Evolutionary conservation across 2,113 vertebrate genomes (phyloP).

Genomic region (Daboia siamensis): DNA sequence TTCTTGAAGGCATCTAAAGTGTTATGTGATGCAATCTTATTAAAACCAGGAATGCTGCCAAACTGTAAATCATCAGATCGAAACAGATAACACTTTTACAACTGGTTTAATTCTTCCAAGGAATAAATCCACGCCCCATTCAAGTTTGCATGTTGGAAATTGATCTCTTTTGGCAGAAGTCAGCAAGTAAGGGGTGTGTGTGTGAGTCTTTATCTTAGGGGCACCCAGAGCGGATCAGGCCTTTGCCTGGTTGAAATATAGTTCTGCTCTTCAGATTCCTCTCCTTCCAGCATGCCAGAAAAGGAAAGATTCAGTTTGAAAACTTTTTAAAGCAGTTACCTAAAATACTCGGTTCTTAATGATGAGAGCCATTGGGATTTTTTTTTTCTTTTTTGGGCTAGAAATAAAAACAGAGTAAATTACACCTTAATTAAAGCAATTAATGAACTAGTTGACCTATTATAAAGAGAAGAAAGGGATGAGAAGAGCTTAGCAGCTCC

Average conservation of each 20-base stretch:
- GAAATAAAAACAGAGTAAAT: constrained; percentile 61
- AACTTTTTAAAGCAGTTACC: constrained; percentile 46
- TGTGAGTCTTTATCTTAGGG: constrained; percentile 3
- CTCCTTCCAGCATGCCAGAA: constrained; percentile 30
- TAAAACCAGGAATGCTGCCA: background rate
- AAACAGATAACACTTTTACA: background rate
- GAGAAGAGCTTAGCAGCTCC: constrained; percentile 42
- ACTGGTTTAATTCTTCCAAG: background rate
- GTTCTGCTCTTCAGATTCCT: background rate
- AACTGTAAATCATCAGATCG: background rate
- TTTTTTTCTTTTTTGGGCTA: constrained; percentile 50
- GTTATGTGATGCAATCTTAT: background rate
- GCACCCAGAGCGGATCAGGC: background rate
- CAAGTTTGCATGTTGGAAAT: background rate
- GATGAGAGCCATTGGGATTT: constrained; percentile 62
- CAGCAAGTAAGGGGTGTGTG: constrained; percentile 9
- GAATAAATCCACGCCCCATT: background rate
- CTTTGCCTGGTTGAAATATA: background rate
- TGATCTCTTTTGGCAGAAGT: constrained; percentile 3
- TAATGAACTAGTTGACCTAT: constrained; percentile 56
- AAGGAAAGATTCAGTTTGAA: constrained; percentile 42
- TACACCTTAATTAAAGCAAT: constrained; percentile 64
- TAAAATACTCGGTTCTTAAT: constrained; percentile 57
- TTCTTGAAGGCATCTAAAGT: background rate
- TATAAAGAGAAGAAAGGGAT: constrained; percentile 39